Evolutionary conservation across 2,797 vertebrate genomes (phyloP).

Genomic region (Limnodromus scolopaceus): DNA sequence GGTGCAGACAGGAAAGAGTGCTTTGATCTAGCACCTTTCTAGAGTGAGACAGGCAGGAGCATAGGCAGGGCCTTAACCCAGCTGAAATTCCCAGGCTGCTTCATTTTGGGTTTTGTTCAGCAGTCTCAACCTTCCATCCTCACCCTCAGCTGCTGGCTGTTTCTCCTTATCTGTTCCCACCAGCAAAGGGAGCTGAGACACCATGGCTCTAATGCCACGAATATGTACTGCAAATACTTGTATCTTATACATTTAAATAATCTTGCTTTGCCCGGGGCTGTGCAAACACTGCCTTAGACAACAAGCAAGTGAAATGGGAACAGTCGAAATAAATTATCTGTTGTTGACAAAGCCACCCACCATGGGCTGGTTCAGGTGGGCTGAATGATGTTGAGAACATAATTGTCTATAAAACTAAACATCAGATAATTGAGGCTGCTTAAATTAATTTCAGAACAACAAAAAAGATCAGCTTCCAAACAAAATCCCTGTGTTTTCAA

Average conservation of each 20-base stretch:
- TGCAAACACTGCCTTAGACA: neutral
- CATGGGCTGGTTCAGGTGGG: constrained; percentile 31
- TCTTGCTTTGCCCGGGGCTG: neutral
- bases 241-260: constrained; percentile 44
- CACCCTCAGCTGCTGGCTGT: neutral
- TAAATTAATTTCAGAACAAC: constrained; percentile 22
- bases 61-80: neutral
- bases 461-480: neutral
- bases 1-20: neutral
- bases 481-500: neutral
- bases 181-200: neutral
- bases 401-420: neutral
- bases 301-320: neutral
- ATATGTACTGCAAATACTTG: neutral
- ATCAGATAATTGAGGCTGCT: neutral
- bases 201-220: neutral
- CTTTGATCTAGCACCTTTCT: neutral
- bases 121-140: neutral
- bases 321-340: constrained; percentile 37
- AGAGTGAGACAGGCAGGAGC: neutral
- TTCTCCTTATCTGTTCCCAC: neutral
- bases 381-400: neutral
- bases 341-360: constrained; percentile 63
- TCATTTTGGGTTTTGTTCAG: neutral
- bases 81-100: neutral